Base-by-base conservation (phyloP, 2,113 vertebrate species). In the Ariopsis seemanni region DNA sequence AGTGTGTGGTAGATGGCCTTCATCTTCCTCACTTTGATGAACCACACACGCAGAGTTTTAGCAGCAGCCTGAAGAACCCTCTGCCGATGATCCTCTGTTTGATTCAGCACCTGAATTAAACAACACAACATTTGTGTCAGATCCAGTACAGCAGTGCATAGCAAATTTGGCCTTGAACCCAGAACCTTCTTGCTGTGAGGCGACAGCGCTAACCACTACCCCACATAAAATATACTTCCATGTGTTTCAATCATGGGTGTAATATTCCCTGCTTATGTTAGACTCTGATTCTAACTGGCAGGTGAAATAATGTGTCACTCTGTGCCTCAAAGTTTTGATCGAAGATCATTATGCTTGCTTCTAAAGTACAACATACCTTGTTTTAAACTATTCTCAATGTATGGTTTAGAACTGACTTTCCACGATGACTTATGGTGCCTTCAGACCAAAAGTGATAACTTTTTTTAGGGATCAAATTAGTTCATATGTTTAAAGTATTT, bases 11-110 rank as follows among this genome's bases (percentile, higher is more conserved):
- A 99, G 92, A 99, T 98, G 15, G 98, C 98, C 94, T 99, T 99
- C 98, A 99, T 99, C 95, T 99, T 99, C 90, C 97, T 93, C 63
- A 99, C 98, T 89, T 99, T 99, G 93, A 99, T 99, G 94, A 99
- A 99, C 98, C 98, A 99, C 25, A 99, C 97, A 0, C 98, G 94
- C 91, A 98, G 96, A 25, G 95, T 99, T 92, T 99, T 99, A 17
- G 98, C 97, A 9, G 98, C 98, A 0, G 97, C 98, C 93, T 99
- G 98, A 75, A 99, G 92, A 84, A 99, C 98, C 83, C 98, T 94
- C 90, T 99, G 98, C 8, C 97, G 97, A 90, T 99, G 98, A 92
- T 99, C 98, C 91, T 99, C 98, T 0, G 98, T 99, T 91, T 99
- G 98, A 94, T 99, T 99, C 90, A 99, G 94, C 85, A 99, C 98